Conservation (phyloP, 1,140 invertebrate species). For the Hyles euphorbiae region DNA sequence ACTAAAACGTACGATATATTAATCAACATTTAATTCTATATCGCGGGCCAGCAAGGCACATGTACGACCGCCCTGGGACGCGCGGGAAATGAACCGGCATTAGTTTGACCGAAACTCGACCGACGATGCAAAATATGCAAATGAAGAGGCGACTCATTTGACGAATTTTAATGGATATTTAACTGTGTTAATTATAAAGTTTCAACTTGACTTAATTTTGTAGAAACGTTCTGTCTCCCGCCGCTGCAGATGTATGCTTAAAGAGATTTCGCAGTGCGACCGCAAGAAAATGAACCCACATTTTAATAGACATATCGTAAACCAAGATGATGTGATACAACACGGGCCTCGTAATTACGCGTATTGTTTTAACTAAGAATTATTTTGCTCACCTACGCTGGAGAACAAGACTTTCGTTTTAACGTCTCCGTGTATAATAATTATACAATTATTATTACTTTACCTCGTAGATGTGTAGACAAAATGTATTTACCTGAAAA, state of each 20-base stretch:
- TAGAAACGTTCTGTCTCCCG: slow-evolving; percentile 25
- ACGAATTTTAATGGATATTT: slow-evolving; percentile 73
- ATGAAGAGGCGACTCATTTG: slow-evolving; percentile 69
- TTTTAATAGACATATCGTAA: too few species aligned
- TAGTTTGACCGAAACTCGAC: slow-evolving; percentile 45
- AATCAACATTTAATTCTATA: slow-evolving; percentile 72
- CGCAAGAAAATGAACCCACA: background rate
- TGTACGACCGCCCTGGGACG: slow-evolving; percentile 52
- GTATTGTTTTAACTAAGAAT: slow-evolving; percentile 15
- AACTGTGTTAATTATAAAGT: slow-evolving; percentile 69
- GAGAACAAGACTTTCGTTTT: slow-evolving; percentile 22
- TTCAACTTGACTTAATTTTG: slow-evolving; percentile 53
- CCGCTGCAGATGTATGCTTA: slow-evolving; percentile 34
- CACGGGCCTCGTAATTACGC: too few species aligned
- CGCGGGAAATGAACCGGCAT: slow-evolving; percentile 56
- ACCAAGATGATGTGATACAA: slow-evolving; percentile 1
- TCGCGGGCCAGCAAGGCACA: slow-evolving; percentile 36
- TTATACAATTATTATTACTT: slow-evolving; percentile 9
- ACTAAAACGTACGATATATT: slow-evolving; percentile 59
- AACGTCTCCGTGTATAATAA: slow-evolving; percentile 11
- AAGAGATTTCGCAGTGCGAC: slow-evolving; percentile 28
- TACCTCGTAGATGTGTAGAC: slow-evolving; percentile 2
- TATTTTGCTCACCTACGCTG: slow-evolving; percentile 3
- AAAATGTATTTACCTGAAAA: slow-evolving; percentile 4
- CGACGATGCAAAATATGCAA: slow-evolving; percentile 65